These are phyloP conservation scores for Temnothorax unifasciatus DNA, from an alignment of 2,888 invertebrate species.

Conservation along the genomic window DNA sequence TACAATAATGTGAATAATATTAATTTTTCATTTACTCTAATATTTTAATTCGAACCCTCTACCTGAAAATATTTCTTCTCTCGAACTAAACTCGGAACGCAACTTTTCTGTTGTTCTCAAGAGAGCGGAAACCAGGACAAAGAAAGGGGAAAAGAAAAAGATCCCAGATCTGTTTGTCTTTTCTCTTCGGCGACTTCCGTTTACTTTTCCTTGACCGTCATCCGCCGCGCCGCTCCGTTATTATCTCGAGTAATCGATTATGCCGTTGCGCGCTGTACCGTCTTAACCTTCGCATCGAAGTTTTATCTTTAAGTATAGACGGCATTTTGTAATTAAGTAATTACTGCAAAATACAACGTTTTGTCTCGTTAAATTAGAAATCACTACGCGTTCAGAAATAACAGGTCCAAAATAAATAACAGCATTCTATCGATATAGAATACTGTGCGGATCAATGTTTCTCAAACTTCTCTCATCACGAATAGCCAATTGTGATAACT, in stretches of 20 bases:
- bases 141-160: conserved; percentile 32
- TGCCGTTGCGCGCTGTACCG: conserved; percentile 35
- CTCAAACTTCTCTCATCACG: neutral
- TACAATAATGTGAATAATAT: neutral
- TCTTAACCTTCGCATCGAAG: conserved; percentile 29
- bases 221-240: conserved; percentile 17
- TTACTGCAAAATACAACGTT: neutral
- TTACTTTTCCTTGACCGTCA: conserved; percentile 51
- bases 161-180: conserved; percentile 44
- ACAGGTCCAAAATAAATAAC: neutral
- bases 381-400: neutral
- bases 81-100: neutral
- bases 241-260: conserved; percentile 52
- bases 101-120: conserved; percentile 12
- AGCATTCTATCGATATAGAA: neutral
- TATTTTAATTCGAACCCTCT: neutral
- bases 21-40: neutral
- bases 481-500: neutral
- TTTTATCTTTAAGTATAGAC: conserved; percentile 24
- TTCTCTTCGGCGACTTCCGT: conserved; percentile 28
- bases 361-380: neutral
- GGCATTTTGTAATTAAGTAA: conserved; percentile 32
- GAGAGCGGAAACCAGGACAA: neutral
- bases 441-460: neutral
- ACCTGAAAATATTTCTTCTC: neutral